Evolutionary conservation across 2,113 vertebrate genomes (phyloP), one percentile per base, ranked within the genome.

Genomic region (Callionymus lyra): DNA sequence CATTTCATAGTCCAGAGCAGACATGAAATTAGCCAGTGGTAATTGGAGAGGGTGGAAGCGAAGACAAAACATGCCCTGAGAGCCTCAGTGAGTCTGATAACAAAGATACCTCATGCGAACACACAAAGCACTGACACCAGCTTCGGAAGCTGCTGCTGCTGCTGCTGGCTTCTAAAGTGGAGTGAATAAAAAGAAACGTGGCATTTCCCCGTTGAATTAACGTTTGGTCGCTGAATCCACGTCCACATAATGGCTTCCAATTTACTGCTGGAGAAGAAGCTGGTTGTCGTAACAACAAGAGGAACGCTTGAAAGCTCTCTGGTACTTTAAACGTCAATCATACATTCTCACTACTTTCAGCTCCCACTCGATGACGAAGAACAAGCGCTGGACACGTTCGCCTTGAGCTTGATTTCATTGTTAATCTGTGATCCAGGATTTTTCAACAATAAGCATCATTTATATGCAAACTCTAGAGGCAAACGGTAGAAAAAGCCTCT

Each of bases 1-100:
- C 78, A 73, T 78, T 74, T 72, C 53, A 46, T 56, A 66, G 60
- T 58, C 41, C 54, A 49, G 66, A 70, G 75, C 72, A 68, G 66
- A 73, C 73, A 67, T 68, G 70, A 54, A 73, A 70, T 73, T 72
- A 76, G 63, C 70, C 50, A 33, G 34, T 31, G 43, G 70, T 64
- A 74, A 79, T 65, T 65, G 55, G 45, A 53, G 44, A 15, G 51
- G 46, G 70, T 68, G 52, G 57, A 69, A 38, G 47, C 54, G 43
- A 70, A 49, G 42, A 61, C 53, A 45, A 33, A 63, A 33, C 46
- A 48, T 38, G 49, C 12, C 56, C 52, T 59, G 60, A 59, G 55
- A 63, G 46, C 48, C 52, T 46, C 41, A 47, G 53, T 60, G 41
- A 41, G 48, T 63, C 66, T 56, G 45, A 68, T 76, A 71, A 77